Base-by-base conservation (phyloP, 1,140 invertebrate species). In the Drosophila ohnishii region DNA sequence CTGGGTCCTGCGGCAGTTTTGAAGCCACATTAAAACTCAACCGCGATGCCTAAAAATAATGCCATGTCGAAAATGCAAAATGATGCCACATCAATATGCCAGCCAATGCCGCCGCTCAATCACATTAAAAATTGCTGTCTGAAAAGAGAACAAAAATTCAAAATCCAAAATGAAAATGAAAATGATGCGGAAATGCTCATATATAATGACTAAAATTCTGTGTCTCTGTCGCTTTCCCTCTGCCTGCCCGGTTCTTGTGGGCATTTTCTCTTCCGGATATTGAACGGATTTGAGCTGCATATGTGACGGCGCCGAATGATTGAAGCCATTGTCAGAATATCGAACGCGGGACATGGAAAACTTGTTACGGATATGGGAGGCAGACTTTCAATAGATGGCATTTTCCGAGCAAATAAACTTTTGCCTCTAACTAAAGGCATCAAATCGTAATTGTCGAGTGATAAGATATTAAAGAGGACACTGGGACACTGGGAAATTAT, bases 1-100 rank as follows among this genome's bases (percentile, higher is more conserved):
- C 79, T 81, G 78, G 30, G 67, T 56, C 51, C 30, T 16, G 50
- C 25, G 59, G 35, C 51, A 37, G 19, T 34, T 50, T 53, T 47
- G 53, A 40, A 44, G 58, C 44, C 55, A 35, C 55, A 65, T 62
- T 66, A 73, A 67, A 76, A 45, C 55, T 56, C 39, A 62, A 76
- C 72, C 73, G 30, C 74, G 60, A 53, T 64, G 74, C 56, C 71
- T 47, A 56, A 78, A 83, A 83, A 71, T 79, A 53, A 73, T 77
- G 72, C 63, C 48, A 64, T 63, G 44, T 57, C 61, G 39, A 78
- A 69, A 69, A 65, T 76, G 59, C 32, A 55, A 55, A 74, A 74
- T 62, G 45, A 63, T 55, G 58, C 40, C 50, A 57, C 57, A 73
- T 78, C 78, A 72, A 76, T 72, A 64, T 83, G 70, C 67, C 77